phyloP scores from a whole-genome alignment of 1,140 invertebrate species.

The Drosophila chauvacae region DNA sequence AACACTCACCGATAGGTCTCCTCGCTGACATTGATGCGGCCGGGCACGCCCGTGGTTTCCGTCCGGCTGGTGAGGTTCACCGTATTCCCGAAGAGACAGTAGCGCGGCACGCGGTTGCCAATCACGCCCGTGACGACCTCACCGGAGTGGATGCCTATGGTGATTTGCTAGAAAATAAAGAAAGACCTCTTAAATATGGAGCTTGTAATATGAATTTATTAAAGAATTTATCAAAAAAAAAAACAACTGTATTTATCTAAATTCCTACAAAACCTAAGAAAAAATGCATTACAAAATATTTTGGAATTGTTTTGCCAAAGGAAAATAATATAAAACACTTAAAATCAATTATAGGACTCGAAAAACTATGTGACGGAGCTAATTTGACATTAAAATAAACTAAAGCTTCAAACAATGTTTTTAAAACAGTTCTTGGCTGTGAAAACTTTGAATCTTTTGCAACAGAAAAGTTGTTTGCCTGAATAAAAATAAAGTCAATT shows the following conservation, averaged over 20 bases:
- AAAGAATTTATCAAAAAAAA: conserved; percentile 27
- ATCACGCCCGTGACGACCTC: conserved; percentile 98
- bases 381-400: not conserved
- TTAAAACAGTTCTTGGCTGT: not conserved
- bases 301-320: too few relatives aligned
- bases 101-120: conserved; percentile 98
- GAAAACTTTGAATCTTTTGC: not conserved
- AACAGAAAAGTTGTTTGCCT: not conserved
- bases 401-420: not conserved
- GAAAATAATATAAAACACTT: not conserved
- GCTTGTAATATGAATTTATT: conserved; percentile 39
- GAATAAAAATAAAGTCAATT: conserved; percentile 3
- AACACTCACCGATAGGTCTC: conserved; percentile 93
- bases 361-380: not conserved
- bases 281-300: not conserved
- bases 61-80: conserved; percentile 98
- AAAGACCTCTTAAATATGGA: conserved; percentile 11
- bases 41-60: conserved; percentile 96
- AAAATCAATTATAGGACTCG: not conserved
- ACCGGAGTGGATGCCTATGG: conserved; percentile 97
- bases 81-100: conserved; percentile 98
- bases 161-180: conserved; percentile 90
- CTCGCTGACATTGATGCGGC: conserved; percentile 97
- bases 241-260: conserved; percentile 18
- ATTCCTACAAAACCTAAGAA: not conserved